Percentiles rank a stretch among this genome's conserved stretches.
Evolutionary conservation across 2,888 invertebrate genomes (phyloP).

Genomic region (Diarsia brunnea): DNA sequence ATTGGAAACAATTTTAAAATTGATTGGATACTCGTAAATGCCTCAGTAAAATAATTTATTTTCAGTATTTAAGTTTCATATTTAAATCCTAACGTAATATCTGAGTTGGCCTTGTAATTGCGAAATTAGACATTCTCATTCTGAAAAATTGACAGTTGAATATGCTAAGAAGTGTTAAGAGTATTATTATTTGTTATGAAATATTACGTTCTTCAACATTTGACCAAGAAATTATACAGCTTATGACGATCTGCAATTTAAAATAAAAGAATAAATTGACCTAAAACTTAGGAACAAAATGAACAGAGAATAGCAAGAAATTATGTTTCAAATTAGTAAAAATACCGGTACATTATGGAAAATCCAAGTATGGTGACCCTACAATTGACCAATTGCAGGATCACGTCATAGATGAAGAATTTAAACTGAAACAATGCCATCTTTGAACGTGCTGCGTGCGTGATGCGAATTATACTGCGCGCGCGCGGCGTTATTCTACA

Average conservation of each 20-base stretch:
- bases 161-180: conserved; percentile 54
- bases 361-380: conserved; percentile 55
- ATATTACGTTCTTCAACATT: conserved; percentile 50
- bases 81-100: conserved; percentile 44
- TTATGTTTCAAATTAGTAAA: background rate
- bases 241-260: conserved; percentile 29
- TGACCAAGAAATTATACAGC: conserved; percentile 51
- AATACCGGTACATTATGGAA: conserved; percentile 1
- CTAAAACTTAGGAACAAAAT: conserved; percentile 30
- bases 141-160: conserved; percentile 61
- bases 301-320: background rate
- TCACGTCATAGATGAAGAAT: conserved; percentile 87
- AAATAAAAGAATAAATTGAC: conserved; percentile 34
- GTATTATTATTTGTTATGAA: conserved; percentile 60
- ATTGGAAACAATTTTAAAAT: conserved; percentile 27
- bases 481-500: conserved; percentile 57
- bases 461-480: conserved; percentile 76
- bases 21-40: conserved; percentile 42
- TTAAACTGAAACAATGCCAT: conserved; percentile 88
- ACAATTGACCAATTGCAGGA: conserved; percentile 76
- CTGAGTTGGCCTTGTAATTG: conserved; percentile 53
- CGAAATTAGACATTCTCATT: conserved; percentile 50
- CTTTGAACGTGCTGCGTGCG: conserved; percentile 77
- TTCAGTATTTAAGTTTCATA: conserved; percentile 53
- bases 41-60: conserved; percentile 36